These are phyloP conservation scores for Gadopsis bispinosus DNA, from an alignment of 2,797 vertebrate genomes.

Conservation along the genomic window DNA sequence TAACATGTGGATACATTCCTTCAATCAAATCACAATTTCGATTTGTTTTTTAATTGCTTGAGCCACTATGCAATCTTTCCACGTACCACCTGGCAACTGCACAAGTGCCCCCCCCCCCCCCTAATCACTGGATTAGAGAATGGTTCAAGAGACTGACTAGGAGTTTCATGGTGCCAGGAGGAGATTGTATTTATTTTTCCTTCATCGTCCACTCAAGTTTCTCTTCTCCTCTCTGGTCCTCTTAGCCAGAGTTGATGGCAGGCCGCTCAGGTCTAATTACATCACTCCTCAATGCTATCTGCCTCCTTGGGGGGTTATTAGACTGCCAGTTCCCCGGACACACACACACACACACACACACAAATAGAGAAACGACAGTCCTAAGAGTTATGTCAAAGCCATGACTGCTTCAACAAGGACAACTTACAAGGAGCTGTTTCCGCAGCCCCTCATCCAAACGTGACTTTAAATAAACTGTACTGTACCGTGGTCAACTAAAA, in stretches of 20 bases:
- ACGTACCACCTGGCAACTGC: too few relatives aligned
- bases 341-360: slow-evolving; percentile 3
- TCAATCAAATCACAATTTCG: too few relatives aligned
- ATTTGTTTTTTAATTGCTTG: too few relatives aligned
- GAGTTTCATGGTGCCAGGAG: background rate
- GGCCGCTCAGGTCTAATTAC: slow-evolving; percentile 36
- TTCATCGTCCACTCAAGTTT: background rate
- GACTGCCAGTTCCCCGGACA: background rate
- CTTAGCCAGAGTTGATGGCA: slow-evolving; percentile 33
- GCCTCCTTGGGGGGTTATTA: slow-evolving; percentile 16
- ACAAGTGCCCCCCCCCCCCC: too few relatives aligned
- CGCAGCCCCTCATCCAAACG: background rate
- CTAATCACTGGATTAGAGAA: background rate
- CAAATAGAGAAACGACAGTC: background rate
- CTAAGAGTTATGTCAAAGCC: too few relatives aligned
- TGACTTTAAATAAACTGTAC: background rate
- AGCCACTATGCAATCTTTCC: too few relatives aligned
- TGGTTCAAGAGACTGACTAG: background rate
- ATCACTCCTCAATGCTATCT: slow-evolving; percentile 7
- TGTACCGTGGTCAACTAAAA: background rate
- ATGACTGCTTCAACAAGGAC: background rate
- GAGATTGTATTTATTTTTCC: background rate
- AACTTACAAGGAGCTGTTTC: background rate
- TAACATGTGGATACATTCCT: too few relatives aligned
- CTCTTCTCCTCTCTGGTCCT: slow-evolving; percentile 11